These are phyloP conservation scores for Coleophora deauratella DNA, from an alignment of 2,888 invertebrate species.

Conservation along the genomic window DNA sequence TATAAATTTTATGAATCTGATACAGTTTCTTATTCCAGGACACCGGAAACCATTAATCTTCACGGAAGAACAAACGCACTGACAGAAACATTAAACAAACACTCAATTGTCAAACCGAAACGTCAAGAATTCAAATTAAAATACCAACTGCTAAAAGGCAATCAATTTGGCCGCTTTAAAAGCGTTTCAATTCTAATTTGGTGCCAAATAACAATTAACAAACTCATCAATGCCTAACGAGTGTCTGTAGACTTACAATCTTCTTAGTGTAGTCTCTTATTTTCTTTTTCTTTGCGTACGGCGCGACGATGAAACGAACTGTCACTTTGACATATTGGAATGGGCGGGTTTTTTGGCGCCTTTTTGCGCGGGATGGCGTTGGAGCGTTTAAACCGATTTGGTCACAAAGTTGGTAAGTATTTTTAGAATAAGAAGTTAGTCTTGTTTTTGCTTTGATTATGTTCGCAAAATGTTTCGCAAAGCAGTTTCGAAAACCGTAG, in stretches of 20 bases:
- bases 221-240: conserved; percentile 57
- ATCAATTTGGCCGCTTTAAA: conserved; percentile 33
- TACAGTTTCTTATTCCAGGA: neutral
- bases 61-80: conserved; percentile 7
- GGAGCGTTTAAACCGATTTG: conserved; percentile 14
- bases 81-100: conserved; percentile 8
- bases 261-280: neutral
- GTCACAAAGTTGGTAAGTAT: no score
- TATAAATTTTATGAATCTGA: no score
- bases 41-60: neutral
- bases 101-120: conserved; percentile 1
- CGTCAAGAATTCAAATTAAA: conserved; percentile 10
- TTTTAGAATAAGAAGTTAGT: no score
- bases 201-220: conserved; percentile 61
- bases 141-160: conserved; percentile 9
- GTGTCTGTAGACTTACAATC: conserved; percentile 7
- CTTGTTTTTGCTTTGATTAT: no score
- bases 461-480: no score
- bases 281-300: conserved; percentile 18
- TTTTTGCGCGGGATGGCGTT: conserved; percentile 35
- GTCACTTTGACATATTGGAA: conserved; percentile 46
- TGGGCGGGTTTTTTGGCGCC: conserved; percentile 44
- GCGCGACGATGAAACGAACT: conserved; percentile 19
- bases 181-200: conserved; percentile 39
- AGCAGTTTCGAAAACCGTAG: no score